phyloP scores from a whole-genome alignment of 2,797 vertebrate genomes.

The Oryzias sinensis region DNA sequence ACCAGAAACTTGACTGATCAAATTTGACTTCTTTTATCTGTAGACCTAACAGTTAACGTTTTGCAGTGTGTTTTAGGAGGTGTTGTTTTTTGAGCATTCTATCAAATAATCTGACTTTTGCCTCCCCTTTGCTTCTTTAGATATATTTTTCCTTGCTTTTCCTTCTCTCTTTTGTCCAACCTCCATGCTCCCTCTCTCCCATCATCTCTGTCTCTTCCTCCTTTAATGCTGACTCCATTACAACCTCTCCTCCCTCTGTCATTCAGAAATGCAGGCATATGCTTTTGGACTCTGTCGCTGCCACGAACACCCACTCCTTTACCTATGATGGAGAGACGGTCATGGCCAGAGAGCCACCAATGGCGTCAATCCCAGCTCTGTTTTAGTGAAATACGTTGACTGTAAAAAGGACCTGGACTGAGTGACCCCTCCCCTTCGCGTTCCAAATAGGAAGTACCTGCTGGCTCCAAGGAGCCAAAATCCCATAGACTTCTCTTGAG shows the following conservation, averaged over 20 bases:
- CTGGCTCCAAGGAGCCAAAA: no score
- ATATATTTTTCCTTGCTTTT: background rate
- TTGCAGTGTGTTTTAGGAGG: conserved; percentile 15
- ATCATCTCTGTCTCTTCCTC: background rate
- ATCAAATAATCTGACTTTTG: background rate
- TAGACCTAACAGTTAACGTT: background rate
- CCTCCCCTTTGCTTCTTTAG: rapidly evolving
- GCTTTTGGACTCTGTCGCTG: conserved; percentile 8
- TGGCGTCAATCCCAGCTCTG: conserved; percentile 5
- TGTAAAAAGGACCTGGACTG: no score
- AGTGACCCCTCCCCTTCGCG: no score
- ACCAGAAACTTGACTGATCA: no score
- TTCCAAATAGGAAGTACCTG: no score
- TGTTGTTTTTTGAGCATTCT: background rate
- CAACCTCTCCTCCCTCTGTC: background rate
- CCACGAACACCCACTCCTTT: conserved; percentile 18
- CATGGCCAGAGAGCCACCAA: conserved; percentile 6
- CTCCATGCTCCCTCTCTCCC: background rate
- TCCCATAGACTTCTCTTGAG: no score
- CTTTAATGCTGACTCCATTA: no score
- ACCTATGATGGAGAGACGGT: conserved; percentile 21
- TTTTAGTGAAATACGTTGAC: conserved; percentile 4
- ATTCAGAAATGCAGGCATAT: conserved; percentile 41
- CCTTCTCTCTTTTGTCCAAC: background rate
- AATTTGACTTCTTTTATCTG: background rate